Evolutionary conservation across 2,888 invertebrate genomes (phyloP).

Genomic region (Metacarcinus magister): DNA sequence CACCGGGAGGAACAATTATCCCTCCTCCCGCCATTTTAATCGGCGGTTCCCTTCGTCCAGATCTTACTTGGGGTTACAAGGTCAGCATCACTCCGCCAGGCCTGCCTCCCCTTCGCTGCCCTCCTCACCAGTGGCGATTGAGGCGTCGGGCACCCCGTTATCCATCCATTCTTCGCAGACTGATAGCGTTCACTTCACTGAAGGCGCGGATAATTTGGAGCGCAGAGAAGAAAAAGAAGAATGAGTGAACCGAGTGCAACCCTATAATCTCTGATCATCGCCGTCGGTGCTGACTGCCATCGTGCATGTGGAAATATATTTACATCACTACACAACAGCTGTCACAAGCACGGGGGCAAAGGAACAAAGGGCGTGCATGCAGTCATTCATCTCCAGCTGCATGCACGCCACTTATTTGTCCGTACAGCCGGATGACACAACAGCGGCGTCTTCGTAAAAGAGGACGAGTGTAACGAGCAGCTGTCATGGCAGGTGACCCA

Average conservation of each 20-base stretch:
- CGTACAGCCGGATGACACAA: neutral
- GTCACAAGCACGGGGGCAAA: neutral
- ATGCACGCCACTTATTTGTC: neutral
- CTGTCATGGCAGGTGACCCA: neutral
- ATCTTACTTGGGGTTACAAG: conserved; percentile 3
- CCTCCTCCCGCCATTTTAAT: conserved; percentile 48
- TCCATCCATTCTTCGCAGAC: conserved; percentile 22
- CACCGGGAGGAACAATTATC: conserved; percentile 18
- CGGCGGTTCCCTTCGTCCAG: conserved; percentile 37
- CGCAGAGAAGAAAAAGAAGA: neutral
- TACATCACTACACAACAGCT: neutral
- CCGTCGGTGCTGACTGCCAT: neutral
- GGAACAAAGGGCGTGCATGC: conserved; percentile 37
- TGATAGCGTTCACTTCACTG: conserved; percentile 7
- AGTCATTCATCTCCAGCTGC: neutral
- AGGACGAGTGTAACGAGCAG: neutral
- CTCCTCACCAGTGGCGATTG: conserved; percentile 43
- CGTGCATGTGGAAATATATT: neutral
- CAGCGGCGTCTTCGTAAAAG: neutral
- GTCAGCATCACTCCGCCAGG: neutral
- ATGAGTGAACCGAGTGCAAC: conserved; percentile 1
- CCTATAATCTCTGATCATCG: conserved; percentile 15
- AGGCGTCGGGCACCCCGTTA: conserved; percentile 47
- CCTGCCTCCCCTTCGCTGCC: neutral
- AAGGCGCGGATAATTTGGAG: neutral